Conservation (phyloP, 2,888 invertebrate genomes). For the Cephus rjabovi region DNA sequence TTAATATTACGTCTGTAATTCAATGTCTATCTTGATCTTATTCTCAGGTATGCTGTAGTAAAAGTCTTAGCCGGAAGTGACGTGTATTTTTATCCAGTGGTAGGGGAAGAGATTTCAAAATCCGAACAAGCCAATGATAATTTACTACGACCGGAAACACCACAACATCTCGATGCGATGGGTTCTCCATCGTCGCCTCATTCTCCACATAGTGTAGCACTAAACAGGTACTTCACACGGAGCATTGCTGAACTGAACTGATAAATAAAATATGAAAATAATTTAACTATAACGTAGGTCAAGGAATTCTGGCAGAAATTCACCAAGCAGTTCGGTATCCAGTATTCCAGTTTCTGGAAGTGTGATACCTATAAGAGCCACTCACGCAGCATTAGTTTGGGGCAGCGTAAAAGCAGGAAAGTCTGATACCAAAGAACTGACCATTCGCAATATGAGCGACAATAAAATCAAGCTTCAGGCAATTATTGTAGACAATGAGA, state of each 20-base stretch:
- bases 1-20: too few species aligned
- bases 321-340: conserved; percentile 57
- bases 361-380: conserved; percentile 69
- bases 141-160: conserved; percentile 53
- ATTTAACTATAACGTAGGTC: conserved; percentile 2
- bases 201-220: conserved; percentile 53
- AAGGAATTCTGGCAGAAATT: conserved; percentile 55
- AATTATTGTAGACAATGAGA: conserved; percentile 60
- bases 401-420: conserved; percentile 71
- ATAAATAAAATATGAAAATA: too few species aligned
- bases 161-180: conserved; percentile 40
- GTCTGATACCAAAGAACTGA: conserved; percentile 69
- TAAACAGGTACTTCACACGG: conserved; percentile 43
- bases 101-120: conserved; percentile 36
- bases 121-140: conserved; percentile 41
- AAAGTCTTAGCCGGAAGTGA: conserved; percentile 43
- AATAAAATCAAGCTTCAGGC: conserved; percentile 71
- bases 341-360: conserved; percentile 50
- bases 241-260: too few species aligned
- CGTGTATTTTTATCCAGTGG: conserved; percentile 42
- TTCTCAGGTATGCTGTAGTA: conserved; percentile 40
- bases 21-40: too few species aligned
- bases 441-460: conserved; percentile 70
- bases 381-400: conserved; percentile 72
- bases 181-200: conserved; percentile 58